Percentiles rank a stretch among this genome's conserved stretches.
Evolutionary conservation across 2,797 vertebrate species (phyloP).

Genomic region (Trachops cirrhosus): DNA sequence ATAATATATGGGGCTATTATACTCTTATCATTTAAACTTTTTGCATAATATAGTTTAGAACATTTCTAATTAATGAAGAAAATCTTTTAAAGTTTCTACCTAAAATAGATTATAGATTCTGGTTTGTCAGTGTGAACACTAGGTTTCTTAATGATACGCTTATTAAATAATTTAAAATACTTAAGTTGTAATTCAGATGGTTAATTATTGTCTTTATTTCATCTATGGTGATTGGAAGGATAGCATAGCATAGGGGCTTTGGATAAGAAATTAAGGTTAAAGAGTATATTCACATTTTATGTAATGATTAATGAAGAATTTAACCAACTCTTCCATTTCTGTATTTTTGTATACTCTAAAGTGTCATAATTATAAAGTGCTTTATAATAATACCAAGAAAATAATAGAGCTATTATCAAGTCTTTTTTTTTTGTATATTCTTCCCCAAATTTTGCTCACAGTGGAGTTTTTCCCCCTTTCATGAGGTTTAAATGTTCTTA

Average conservation of each 20-base stretch:
- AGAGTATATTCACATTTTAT: constrained; percentile 2
- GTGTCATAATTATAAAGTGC: neutral
- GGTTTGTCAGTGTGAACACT: neutral
- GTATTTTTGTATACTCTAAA: neutral
- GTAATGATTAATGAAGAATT: constrained; percentile 15
- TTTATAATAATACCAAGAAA: neutral
- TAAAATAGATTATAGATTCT: constrained; percentile 13
- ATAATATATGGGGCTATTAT: neutral
- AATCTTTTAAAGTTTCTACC: neutral
- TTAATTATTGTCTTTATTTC: neutral
- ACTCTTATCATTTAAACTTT: neutral
- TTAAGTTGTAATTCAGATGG: neutral
- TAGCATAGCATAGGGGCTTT: neutral
- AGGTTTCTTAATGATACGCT: neutral
- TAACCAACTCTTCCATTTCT: neutral
- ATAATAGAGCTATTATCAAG: neutral
- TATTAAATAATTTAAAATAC: constrained; percentile 31
- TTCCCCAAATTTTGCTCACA: neutral
- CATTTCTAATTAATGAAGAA: neutral
- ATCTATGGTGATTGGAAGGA: neutral
- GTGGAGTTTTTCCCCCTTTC: neutral
- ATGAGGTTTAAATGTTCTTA: neutral
- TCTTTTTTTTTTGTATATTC: neutral
- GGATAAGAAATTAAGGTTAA: neutral
- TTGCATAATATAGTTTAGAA: constrained; percentile 4